Evolutionary conservation across 2,797 vertebrate species (phyloP).

Genomic region (Rhinella marina): DNA sequence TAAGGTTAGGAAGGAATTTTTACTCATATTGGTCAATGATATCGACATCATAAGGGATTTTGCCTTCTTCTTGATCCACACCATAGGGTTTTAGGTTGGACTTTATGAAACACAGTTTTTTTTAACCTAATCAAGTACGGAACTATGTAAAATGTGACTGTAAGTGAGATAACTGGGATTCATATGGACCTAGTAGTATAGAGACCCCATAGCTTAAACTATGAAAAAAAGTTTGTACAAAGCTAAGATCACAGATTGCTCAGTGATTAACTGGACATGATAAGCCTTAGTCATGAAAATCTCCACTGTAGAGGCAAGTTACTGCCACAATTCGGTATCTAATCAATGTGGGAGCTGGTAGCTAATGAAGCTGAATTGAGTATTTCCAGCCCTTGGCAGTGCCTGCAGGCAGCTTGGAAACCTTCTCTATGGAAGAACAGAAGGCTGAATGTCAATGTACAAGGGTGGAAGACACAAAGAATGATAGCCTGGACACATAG

Average conservation of each 20-base stretch:
- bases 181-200: neutral
- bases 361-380: conserved; percentile 55
- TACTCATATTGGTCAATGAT: too few species aligned
- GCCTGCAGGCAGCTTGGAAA: conserved; percentile 50
- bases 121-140: too few species aligned
- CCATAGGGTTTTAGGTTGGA: too few species aligned
- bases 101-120: too few species aligned
- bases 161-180: neutral
- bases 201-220: neutral
- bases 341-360: conserved; percentile 24
- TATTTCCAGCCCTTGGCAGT: conserved; percentile 51
- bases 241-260: neutral
- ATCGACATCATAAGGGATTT: too few species aligned
- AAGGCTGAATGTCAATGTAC: conserved; percentile 24
- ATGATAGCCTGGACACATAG: conserved; percentile 5
- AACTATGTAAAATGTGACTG: too few species aligned
- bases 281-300: neutral
- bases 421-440: conserved; percentile 33
- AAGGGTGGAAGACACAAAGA: neutral
- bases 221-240: conserved; percentile 21
- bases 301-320: neutral
- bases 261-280: neutral
- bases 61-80: too few species aligned
- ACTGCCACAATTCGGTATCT: conserved; percentile 12
- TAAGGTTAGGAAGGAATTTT: too few species aligned